Evolutionary conservation across 1,140 invertebrate genomes (phyloP), one percentile per base, ranked within the genome.

Genomic region (Procambarus virginalis): DNA sequence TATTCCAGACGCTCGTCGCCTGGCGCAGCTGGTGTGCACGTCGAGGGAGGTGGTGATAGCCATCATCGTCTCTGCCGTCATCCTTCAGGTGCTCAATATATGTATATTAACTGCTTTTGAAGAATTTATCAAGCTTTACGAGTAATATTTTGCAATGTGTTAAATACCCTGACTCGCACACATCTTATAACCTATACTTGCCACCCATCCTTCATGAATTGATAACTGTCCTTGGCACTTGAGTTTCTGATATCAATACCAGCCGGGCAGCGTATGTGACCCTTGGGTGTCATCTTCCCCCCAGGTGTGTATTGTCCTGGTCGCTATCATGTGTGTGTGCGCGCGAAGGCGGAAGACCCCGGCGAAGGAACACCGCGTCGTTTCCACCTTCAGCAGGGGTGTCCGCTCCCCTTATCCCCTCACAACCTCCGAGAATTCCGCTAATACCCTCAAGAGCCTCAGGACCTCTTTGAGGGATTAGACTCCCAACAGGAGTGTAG

Each of bases 11-110:
- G 89, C 80, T 14, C 87, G 80, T 12, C 82, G 85, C 2, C 17
- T 92, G 4, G 91, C 91, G 0, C 84, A 92, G 20, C 79, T 93
- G 48, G 91, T 93, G 5, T 93, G 93, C 78, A 93, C 92, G 0
- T 92, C 92, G 0, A 84, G 91, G 51, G 92, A 92, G 20, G 89
- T 93, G 2, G 76, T 93, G 4, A 91, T 93, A 1, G 92, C 92
- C 5, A 84, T 92, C 5, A 78, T 92, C 8, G 89, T 93, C 17
- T 92, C 92, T 4, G 90, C 91, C 8, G 58, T 92, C 34, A 92
- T 93, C 49, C 84, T 93, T 4, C 92, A 93, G 89, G 92, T 93
- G 91, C 55, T 3, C 46, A 22, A 20, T 34, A 34, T 34, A 34
- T 34, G 0, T 34, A 34, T 34, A 34, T 34, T 34, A 34, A 34